Base-by-base conservation (phyloP, 2,888 invertebrate genomes). In the Koerneria pararmatus region DNA sequence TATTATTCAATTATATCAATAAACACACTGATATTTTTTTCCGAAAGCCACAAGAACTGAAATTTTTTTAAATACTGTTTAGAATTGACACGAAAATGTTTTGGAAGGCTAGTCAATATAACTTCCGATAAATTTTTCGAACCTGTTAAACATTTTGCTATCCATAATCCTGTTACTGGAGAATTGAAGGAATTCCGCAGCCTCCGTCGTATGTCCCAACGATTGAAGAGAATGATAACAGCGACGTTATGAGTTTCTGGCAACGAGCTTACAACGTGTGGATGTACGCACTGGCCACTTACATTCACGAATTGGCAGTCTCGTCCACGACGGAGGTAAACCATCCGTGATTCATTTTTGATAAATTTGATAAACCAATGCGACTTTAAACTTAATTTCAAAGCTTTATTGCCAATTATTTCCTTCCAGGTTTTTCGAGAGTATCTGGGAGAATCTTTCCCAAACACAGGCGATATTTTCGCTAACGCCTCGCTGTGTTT, bases 121-220 rank as follows among this genome's bases (percentile, higher is more conserved):
- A n/a, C n/a, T n/a, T n/a, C n/a, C n/a, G n/a, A n/a, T n/a, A n/a
- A n/a, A n/a, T n/a, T n/a, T n/a, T n/a, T n/a, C n/a, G n/a, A n/a
- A n/a, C n/a, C n/a, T n/a, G n/a, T n/a, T n/a, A n/a, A n/a, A n/a
- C n/a, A n/a, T n/a, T n/a, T n/a, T n/a, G n/a, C n/a, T n/a, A n/a
- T n/a, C n/a, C n/a, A n/a, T n/a, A n/a, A n/a, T n/a, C n/a, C n/a
- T n/a, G n/a, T n/a, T n/a, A n/a, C n/a, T n/a, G n/a, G n/a, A n/a
- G n/a, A n/a, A n/a, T 8, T 70, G 65, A 34, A 74, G 78, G 80
- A 31, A 69, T 80, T 29, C 80, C 80, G 19, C 71, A 73, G 15
- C 77, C 77, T 8, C 53, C 72, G 31, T 73, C 76, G 1, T 78
- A 76, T 70, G 77, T 79, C 8, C 80, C 80, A 29, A 73, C 76